Conservation (phyloP, 2,888 invertebrate genomes). For the Itoplectis maculator region DNA sequence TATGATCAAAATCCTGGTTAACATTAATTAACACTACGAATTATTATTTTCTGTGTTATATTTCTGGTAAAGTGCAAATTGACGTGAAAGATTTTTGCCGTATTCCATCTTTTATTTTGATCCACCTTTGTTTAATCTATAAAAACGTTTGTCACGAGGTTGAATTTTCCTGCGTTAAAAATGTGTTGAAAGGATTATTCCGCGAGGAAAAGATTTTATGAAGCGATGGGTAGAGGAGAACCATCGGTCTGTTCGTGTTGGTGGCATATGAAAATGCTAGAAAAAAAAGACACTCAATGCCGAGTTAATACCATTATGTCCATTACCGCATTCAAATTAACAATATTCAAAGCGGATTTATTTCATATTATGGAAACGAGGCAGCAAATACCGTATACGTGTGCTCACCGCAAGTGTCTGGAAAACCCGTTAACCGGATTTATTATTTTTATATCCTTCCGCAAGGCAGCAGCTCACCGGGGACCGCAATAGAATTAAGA, state of each 20-base stretch:
- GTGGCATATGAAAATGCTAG: constrained; percentile 8
- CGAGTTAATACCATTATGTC: constrained; percentile 12
- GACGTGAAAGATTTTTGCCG: not conserved
- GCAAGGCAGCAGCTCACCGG: constrained; percentile 23
- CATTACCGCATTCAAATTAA: constrained; percentile 50
- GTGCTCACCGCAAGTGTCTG: constrained; percentile 35
- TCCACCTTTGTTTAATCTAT: not conserved
- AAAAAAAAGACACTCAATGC: constrained; percentile 22
- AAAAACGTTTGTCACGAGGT: not conserved
- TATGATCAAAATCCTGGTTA: constrained; percentile 36
- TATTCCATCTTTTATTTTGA: not conserved
- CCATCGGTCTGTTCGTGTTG: not conserved
- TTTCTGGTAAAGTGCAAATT: no score
- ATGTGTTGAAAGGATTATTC: not conserved
- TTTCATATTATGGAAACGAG: constrained; percentile 60
- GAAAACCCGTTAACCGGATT: constrained; percentile 58
- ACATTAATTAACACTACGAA: constrained; percentile 9
- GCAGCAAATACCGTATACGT: constrained; percentile 37
- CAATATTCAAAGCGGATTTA: constrained; percentile 59
- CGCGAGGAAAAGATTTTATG: constrained; percentile 4
- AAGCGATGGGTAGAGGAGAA: not conserved
- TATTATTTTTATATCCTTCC: constrained; percentile 53
- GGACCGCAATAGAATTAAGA: constrained; percentile 31
- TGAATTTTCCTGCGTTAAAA: constrained; percentile 14
- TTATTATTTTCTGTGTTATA: not conserved